Percentiles rank a stretch among this genome's conserved stretches.
Conservation (phyloP, 1,140 invertebrate species). For the Cydia fagiglandana region DNA sequence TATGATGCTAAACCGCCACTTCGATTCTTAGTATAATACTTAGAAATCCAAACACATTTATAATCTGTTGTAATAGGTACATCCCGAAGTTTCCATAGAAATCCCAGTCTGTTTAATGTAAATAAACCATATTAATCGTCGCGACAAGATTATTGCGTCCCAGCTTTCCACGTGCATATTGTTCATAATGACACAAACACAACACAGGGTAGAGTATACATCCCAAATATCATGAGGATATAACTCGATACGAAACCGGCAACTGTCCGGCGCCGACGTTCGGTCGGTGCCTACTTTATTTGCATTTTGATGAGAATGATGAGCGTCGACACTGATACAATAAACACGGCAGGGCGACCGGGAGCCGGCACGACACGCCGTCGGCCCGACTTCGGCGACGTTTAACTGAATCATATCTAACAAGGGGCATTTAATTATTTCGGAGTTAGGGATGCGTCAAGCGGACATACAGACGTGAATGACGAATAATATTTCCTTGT, state of each 20-base stretch:
- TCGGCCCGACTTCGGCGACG: slow-evolving; percentile 45
- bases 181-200: slow-evolving; percentile 1
- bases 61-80: neutral
- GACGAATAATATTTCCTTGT: neutral
- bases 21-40: neutral
- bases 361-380: slow-evolving; percentile 41
- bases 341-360: slow-evolving; percentile 61
- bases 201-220: slow-evolving; percentile 1
- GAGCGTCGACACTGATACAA: slow-evolving; percentile 71
- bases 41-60: neutral
- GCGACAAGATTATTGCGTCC: neutral
- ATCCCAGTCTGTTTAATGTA: neutral
- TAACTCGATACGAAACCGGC: slow-evolving; percentile 67
- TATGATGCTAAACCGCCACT: no score
- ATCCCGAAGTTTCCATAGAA: neutral
- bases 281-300: slow-evolving; percentile 56
- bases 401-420: slow-evolving; percentile 56
- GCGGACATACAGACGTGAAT: slow-evolving; percentile 28
- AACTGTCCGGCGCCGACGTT: slow-evolving; percentile 59
- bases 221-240: slow-evolving; percentile 39
- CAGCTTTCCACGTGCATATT: neutral
- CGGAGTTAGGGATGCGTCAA: slow-evolving; percentile 47
- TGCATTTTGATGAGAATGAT: slow-evolving; percentile 76
- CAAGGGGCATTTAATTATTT: slow-evolving; percentile 60
- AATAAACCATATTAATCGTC: neutral